Evolutionary conservation across 2,797 vertebrate genomes (phyloP).

Genomic region (Amblyraja radiata): DNA sequence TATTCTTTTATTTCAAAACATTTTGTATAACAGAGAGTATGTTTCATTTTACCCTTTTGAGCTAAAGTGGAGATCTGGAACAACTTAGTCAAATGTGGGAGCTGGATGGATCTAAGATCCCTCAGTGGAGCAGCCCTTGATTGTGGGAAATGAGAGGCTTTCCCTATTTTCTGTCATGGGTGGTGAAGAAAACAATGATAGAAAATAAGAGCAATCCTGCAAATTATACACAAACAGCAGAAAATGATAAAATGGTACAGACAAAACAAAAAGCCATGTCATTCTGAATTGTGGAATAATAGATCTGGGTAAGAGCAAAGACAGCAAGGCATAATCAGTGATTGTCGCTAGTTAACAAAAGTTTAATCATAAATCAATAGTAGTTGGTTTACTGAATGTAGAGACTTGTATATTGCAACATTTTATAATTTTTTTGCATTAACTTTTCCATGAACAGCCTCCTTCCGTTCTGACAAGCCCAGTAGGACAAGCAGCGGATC

Average conservation of each 20-base stretch:
- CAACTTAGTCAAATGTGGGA: neutral
- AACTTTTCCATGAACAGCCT: conserved; percentile 49
- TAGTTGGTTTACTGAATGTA: neutral
- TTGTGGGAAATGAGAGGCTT: neutral
- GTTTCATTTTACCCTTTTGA: neutral
- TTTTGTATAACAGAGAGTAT: neutral
- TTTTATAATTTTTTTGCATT: neutral
- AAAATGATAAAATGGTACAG: too few relatives aligned
- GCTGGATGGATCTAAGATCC: neutral
- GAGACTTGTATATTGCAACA: neutral
- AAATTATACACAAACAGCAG: too few relatives aligned
- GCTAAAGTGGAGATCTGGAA: neutral
- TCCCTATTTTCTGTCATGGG: neutral
- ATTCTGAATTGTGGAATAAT: neutral
- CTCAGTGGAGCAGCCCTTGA: neutral
- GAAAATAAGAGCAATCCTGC: neutral
- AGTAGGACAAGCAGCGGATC: conserved; percentile 53
- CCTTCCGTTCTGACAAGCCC: conserved; percentile 63
- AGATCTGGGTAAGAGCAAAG: neutral
- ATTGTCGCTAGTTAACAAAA: neutral
- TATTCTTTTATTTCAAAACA: neutral
- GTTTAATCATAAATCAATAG: neutral
- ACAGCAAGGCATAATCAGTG: neutral
- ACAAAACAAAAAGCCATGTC: neutral
- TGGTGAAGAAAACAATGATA: neutral